Evolutionary conservation across 2,888 invertebrate genomes (phyloP), one percentile per base, ranked within the genome.

Genomic region (Rhogogaster chlorosoma): DNA sequence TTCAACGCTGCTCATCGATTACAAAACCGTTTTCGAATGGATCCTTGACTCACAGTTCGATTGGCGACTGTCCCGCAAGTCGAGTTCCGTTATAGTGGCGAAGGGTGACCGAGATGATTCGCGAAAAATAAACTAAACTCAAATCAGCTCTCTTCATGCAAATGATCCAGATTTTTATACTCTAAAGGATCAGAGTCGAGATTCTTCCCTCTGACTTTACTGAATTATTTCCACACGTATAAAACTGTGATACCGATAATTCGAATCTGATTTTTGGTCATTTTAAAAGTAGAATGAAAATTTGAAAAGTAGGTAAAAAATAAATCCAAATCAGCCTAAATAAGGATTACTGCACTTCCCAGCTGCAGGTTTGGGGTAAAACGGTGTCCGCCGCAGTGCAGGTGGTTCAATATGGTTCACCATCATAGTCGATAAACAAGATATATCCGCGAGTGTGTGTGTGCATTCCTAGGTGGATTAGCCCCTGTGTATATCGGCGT

Each of bases 391-490:
- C 53, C 53, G 53, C 53, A 53, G 53, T 53, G 53, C 53, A 53
- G 53, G 18, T 53, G 53, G 53, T 53, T 53, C 53, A 53, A 53
- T 53, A 53, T 53, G 53, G 53, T 53, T 53, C 53, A 53, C 53
- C 53, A 53, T 53, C 53, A 53, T 53, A 53, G 53, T 53, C 26
- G 67, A 67, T 32, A 32, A 67, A 67, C 18, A 67, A 15, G 29
- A 29, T 32, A 32, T 29, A 32, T 7, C 22, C 32, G 2, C 1
- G 29, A n/a, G 36, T 12, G 38, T n/a, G n/a, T 42, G 22, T 73
- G 71, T 42, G 26, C 2, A 73, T 73, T 73, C 42, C 71, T 42
- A 26, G 71, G 42, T 73, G 71, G 71, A 73, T 73, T 73, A 73
- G 42, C 42, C 18, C 71, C 26, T n/a, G 38, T 77, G 32, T 49